Evolutionary conservation across 2,888 invertebrate genomes (phyloP), one percentile per base, ranked within the genome.

Genomic region (Gari tellinella): DNA sequence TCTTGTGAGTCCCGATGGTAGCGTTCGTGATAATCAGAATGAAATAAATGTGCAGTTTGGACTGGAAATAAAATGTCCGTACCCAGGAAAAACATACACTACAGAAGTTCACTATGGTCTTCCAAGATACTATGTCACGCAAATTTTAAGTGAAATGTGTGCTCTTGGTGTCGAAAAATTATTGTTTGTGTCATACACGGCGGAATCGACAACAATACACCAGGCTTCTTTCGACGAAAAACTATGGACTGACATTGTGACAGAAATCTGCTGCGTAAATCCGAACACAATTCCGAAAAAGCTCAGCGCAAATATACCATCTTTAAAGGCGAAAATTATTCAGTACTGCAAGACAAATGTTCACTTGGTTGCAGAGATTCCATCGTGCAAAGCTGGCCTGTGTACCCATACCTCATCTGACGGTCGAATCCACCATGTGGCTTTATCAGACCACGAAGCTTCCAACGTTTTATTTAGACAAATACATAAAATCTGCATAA

Each of bases 1-100:
- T 17, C 61, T 38, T 26, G 62, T 69, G 19, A 70, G 69, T n/a
- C 74, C 74, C 43, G 74, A 69, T 57, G 69, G 69, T 12, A 62
- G 64, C 25, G 17, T 74, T 15, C 2, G 56, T 19, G 1, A 15
- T 14, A 19, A 45, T n/a, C 15, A 4, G 10, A 23, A 7, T 12
- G 3, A n/a, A n/a, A 14, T 7, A 37, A 25, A 21, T 0, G 14
- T 41, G 3, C 23, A n/a, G n/a, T n/a, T n/a, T 26, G 61, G 51
- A 2, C 46, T 67, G 12, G 72, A 76, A 52, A 51, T 46, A 10
- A 67, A 76, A 51, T 72, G 67, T n/a, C 76, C 76, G 3, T 76
- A 49, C 31, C 68, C 68, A n/a, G 60, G 60, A 15, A 52, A 52
- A 12, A 17, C n/a, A n/a, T 53, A 31, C 14, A 15, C 15, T 15